Conservation (phyloP, 2,888 invertebrate species). For the Cartodere bifasciata region DNA sequence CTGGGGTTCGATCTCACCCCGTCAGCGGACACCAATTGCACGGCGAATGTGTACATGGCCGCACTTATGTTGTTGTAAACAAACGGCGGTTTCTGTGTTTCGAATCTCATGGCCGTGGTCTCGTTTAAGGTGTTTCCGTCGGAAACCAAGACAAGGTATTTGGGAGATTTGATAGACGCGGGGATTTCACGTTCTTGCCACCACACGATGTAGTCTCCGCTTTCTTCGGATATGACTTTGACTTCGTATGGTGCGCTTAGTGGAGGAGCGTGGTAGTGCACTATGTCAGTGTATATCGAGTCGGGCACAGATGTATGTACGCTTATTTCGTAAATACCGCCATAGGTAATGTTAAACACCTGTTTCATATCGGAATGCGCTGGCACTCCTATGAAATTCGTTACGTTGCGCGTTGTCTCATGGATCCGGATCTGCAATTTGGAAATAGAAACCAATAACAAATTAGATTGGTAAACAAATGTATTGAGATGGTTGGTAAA, state of each 20-base stretch:
- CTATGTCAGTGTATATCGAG: constrained; percentile 37
- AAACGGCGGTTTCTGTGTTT: constrained; percentile 43
- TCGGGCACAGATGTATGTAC: constrained; percentile 36
- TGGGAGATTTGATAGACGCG: constrained; percentile 25
- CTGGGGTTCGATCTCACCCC: constrained; percentile 52
- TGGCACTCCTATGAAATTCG: not conserved
- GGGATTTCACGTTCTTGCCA: constrained; percentile 46
- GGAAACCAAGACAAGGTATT: constrained; percentile 55
- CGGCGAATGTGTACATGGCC: constrained; percentile 48
- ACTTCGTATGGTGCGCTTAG: constrained; percentile 53
- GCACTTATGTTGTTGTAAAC: constrained; percentile 40
- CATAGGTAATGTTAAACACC: constrained; percentile 37
- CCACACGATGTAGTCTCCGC: constrained; percentile 50
- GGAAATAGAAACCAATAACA: too few species aligned
- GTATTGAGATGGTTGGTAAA: not conserved
- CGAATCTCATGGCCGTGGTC: constrained; percentile 37
- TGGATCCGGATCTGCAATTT: constrained; percentile 1
- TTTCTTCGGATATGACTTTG: constrained; percentile 43
- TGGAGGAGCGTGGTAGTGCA: constrained; percentile 41
- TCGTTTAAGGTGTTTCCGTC: constrained; percentile 39
- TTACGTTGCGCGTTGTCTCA: not conserved
- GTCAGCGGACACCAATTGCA: constrained; percentile 44
- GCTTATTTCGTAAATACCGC: constrained; percentile 40
- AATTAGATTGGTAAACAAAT: too few species aligned
- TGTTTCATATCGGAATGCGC: constrained; percentile 36